Percentiles rank a stretch among this genome's conserved stretches.
phyloP scores from a whole-genome alignment of 2,113 vertebrate genomes.

The Leptocoma aspasia region DNA sequence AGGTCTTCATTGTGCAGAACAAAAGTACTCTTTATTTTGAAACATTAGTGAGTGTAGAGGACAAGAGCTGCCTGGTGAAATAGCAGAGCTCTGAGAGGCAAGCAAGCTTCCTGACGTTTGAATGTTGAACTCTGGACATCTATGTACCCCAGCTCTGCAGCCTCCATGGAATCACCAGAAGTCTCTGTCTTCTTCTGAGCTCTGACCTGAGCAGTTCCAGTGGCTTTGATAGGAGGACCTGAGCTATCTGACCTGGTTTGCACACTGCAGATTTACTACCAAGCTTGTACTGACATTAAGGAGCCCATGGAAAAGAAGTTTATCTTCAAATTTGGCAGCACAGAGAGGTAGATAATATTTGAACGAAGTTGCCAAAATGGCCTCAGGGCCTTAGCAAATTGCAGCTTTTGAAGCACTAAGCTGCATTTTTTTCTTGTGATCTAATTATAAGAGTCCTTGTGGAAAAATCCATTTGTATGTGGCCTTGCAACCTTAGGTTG shows the following conservation, averaged over 20 bases:
- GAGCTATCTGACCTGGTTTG: background rate
- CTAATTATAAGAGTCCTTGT: slow-evolving; percentile 4
- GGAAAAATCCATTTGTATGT: slow-evolving; percentile 9
- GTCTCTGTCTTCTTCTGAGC: background rate
- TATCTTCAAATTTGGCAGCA: background rate
- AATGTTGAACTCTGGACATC: background rate
- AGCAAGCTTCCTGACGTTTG: background rate
- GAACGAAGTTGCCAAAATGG: background rate
- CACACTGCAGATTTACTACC: background rate
- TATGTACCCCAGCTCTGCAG: rapidly evolving
- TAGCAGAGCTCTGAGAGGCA: background rate
- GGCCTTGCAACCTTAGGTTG: background rate
- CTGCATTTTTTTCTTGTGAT: slow-evolving; percentile 39
- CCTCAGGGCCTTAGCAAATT: background rate
- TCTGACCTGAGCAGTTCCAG: background rate
- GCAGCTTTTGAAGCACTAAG: slow-evolving; percentile 30
- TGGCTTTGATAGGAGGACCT: background rate
- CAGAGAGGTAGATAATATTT: background rate
- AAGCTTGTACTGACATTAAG: background rate
- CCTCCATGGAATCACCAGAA: background rate
- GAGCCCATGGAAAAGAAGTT: background rate
- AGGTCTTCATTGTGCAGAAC: background rate
- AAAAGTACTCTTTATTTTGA: background rate
- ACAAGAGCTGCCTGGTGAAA: background rate
- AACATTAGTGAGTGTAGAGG: background rate